A percentile compares a stretch with the other conserved stretches of the same genome.
These are phyloP conservation scores for Vireo griseus DNA, from an alignment of 2,797 vertebrate genomes.

Conservation along the genomic window DNA sequence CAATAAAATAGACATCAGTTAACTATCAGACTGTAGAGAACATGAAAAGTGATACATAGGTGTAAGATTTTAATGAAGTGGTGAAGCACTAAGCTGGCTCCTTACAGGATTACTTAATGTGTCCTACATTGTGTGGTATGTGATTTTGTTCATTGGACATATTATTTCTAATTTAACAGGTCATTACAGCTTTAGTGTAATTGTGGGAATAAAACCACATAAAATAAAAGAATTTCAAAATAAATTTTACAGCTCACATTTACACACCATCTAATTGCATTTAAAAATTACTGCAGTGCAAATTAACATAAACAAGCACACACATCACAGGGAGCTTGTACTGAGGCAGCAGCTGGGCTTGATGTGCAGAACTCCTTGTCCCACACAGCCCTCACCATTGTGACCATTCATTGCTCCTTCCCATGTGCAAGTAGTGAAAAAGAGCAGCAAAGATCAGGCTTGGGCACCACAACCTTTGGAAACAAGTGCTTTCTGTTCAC, in stretches of 20 bases:
- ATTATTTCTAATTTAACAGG: constrained; percentile 38
- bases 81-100: background rate
- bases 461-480: background rate
- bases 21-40: background rate
- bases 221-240: constrained; percentile 25
- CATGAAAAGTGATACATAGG: background rate
- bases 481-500: background rate
- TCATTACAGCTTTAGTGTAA: constrained; percentile 10
- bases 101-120: background rate
- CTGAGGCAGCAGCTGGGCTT: background rate
- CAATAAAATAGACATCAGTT: background rate
- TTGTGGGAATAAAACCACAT: constrained; percentile 14
- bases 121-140: background rate
- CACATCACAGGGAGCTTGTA: background rate
- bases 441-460: background rate
- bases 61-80: background rate
- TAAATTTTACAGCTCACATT: background rate
- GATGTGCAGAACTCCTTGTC: background rate
- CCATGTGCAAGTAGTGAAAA: background rate
- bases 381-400: background rate
- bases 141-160: background rate
- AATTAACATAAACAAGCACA: background rate
- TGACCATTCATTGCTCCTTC: background rate
- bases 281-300: background rate
- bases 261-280: background rate